Evolutionary conservation across 2,797 vertebrate genomes (phyloP).

Genomic region (Argentina silus): DNA sequence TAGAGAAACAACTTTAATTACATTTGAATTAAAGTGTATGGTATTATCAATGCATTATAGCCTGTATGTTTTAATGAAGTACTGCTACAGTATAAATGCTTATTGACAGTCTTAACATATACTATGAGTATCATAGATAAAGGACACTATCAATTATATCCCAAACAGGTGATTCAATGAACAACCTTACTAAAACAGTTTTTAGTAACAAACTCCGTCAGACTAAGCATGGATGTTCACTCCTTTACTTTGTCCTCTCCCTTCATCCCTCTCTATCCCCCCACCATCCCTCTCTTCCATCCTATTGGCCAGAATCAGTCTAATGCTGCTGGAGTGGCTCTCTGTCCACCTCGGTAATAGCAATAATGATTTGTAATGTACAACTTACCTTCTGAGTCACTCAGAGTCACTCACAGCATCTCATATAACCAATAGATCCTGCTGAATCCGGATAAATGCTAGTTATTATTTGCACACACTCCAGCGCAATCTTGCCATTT

Average conservation of each 20-base stretch:
- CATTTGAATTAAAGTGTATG: too few species aligned
- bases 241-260: neutral
- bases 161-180: too few species aligned
- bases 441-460: conserved; percentile 12
- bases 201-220: neutral
- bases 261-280: conserved; percentile 2
- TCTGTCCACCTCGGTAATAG: conserved; percentile 64
- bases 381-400: conserved; percentile 50
- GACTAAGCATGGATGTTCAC: neutral
- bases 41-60: too few species aligned
- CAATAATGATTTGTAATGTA: conserved; percentile 54
- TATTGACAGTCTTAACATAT: too few species aligned
- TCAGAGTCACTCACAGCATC: neutral
- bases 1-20: too few species aligned
- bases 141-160: too few species aligned
- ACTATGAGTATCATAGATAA: too few species aligned
- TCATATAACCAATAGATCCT: conserved; percentile 8
- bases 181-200: too few species aligned
- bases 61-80: too few species aligned
- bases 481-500: neutral
- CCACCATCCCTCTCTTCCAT: too few species aligned
- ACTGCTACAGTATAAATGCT: too few species aligned
- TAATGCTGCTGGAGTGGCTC: conserved; percentile 72
- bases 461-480: neutral
- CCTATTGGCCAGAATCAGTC: conserved; percentile 60